Conservation (phyloP, 2,113 vertebrate genomes). For the Macroglossus sobrinus region DNA sequence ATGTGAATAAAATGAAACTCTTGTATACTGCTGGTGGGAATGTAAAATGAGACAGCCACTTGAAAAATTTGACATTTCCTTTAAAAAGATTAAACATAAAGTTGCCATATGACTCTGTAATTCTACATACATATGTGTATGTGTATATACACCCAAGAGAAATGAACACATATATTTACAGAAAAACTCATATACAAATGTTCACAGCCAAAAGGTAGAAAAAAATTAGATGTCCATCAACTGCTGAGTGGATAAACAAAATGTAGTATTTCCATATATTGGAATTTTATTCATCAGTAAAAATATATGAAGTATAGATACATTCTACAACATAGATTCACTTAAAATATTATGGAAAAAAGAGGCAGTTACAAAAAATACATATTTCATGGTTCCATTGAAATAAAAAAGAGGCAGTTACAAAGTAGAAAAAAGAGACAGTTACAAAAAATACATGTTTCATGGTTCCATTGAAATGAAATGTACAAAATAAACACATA, state of each 20-base stretch:
- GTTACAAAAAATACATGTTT: background rate
- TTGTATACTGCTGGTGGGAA: background rate
- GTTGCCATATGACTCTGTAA: background rate
- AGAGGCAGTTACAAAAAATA: background rate
- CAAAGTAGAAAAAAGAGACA: background rate
- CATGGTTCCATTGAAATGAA: background rate
- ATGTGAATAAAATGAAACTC: background rate
- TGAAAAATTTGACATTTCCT: background rate
- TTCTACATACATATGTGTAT: background rate
- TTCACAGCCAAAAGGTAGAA: background rate
- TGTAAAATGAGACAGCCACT: background rate
- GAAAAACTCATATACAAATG: background rate
- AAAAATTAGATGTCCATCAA: background rate
- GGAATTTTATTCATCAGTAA: background rate
- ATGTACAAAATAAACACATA: background rate
- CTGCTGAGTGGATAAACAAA: background rate
- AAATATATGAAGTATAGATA: background rate
- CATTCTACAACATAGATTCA: background rate
- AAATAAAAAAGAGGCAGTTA: background rate
- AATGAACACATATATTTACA: background rate
- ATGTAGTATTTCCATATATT: background rate
- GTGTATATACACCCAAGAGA: background rate
- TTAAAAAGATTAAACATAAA: background rate
- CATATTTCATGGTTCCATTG: background rate
- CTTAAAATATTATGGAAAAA: background rate